A percentile compares a stretch with the other conserved stretches of the same genome.
These are phyloP conservation scores for Meloidogyne floridensis DNA, from an alignment of 1,140 invertebrate species.

Conservation along the genomic window DNA sequence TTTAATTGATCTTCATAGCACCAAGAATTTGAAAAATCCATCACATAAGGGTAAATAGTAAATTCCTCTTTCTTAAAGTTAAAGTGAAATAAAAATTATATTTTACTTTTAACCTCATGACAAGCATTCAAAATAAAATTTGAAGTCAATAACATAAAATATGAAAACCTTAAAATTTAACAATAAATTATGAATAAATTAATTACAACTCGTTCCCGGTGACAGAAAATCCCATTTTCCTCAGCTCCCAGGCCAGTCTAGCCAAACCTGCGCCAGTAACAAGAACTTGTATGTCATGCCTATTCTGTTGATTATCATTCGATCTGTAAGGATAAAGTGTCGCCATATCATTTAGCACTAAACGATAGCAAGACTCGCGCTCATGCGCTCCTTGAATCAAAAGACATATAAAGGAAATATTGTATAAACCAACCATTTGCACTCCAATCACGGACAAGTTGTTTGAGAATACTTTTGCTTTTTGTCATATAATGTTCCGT, in stretches of 20 bases:
- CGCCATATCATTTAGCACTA: slow-evolving; percentile 77
- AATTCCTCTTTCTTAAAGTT: slow-evolving; percentile 68
- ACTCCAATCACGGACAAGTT: slow-evolving; percentile 94
- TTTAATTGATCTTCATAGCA: slow-evolving; percentile 79
- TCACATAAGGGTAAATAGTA: slow-evolving; percentile 86
- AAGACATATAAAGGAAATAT: neutral
- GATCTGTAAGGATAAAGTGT: slow-evolving; percentile 22
- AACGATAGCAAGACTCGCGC: slow-evolving; percentile 82
- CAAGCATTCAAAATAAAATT: slow-evolving; percentile 56
- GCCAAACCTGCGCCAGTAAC: slow-evolving; percentile 93
- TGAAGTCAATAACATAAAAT: slow-evolving; percentile 89
- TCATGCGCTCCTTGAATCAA: slow-evolving; percentile 69
- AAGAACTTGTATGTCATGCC: slow-evolving; percentile 74
- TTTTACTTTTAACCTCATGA: slow-evolving; percentile 33
- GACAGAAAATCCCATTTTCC: slow-evolving; percentile 81
- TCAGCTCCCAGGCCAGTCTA: slow-evolving; percentile 88
- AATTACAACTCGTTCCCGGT: slow-evolving; percentile 90
- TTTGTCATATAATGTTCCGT: slow-evolving; percentile 73
- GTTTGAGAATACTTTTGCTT: slow-evolving; percentile 88
- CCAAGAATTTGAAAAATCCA: slow-evolving; percentile 87
- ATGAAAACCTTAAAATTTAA: slow-evolving; percentile 85
- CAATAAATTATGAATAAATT: neutral
- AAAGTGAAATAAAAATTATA: slow-evolving; percentile 64
- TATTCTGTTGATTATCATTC: neutral
- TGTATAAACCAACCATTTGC: slow-evolving; percentile 73